Evolutionary conservation across 1,140 invertebrate species (phyloP).

Genomic region (Hormaphis cornu): DNA sequence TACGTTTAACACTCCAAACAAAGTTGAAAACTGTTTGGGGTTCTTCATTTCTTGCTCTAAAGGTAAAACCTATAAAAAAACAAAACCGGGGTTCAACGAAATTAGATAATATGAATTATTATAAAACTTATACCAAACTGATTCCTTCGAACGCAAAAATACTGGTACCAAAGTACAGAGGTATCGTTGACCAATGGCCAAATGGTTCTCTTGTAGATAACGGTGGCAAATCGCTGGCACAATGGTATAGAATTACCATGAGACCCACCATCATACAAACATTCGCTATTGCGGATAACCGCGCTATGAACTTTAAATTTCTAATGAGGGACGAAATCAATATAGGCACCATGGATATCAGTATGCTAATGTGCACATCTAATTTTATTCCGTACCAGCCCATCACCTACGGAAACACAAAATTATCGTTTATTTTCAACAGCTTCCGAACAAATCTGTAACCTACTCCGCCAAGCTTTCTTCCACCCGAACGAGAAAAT

Average conservation of each 20-base stretch:
- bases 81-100: not conserved
- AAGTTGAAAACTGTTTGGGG: constrained; percentile 65
- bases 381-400: constrained; percentile 50
- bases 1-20: constrained; percentile 74
- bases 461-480: too few relatives aligned
- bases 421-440: not conserved
- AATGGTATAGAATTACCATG: constrained; percentile 70
- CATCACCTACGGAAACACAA: constrained; percentile 49
- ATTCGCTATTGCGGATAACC: constrained; percentile 80
- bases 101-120: not conserved
- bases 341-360: constrained; percentile 57
- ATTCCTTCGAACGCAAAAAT: constrained; percentile 85
- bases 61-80: constrained; percentile 53
- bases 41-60: constrained; percentile 75
- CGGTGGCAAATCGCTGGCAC: constrained; percentile 33
- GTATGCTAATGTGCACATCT: constrained; percentile 61
- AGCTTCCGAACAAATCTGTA: not conserved
- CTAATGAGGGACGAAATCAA: constrained; percentile 65
- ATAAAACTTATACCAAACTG: constrained; percentile 51
- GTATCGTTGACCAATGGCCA: constrained; percentile 51
- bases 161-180: constrained; percentile 77
- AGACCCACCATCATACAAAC: constrained; percentile 60
- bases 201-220: constrained; percentile 39
- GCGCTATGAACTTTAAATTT: constrained; percentile 73
- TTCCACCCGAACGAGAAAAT: too few relatives aligned